phyloP scores from a whole-genome alignment of 1,140 invertebrate genomes.

The Pantala flavescens region DNA sequence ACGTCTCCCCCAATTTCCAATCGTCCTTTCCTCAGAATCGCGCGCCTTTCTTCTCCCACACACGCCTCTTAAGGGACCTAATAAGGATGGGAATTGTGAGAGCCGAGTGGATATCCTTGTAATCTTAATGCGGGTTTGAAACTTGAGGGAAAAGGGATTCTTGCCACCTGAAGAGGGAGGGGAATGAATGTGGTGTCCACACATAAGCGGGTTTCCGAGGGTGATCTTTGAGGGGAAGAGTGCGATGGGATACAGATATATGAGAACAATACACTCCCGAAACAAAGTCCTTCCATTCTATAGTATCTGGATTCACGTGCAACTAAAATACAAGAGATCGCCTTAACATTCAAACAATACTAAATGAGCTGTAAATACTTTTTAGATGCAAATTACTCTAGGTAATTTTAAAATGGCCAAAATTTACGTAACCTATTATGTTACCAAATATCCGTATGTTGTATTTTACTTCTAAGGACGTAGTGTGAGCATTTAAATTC shows the following conservation, averaged over 20 bases:
- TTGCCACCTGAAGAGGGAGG: background rate
- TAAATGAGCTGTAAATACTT: too few relatives aligned
- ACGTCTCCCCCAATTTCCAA: background rate
- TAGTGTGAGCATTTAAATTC: too few relatives aligned
- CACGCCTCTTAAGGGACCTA: background rate
- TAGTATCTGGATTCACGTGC: too few relatives aligned
- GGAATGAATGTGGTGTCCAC: background rate
- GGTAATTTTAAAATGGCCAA: too few relatives aligned
- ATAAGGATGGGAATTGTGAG: conserved; percentile 9
- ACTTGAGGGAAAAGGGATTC: conserved; percentile 1
- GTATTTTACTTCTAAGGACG: too few relatives aligned
- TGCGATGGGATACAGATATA: background rate
- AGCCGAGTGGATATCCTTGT: conserved; percentile 3
- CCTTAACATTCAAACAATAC: too few relatives aligned
- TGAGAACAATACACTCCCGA: too few relatives aligned
- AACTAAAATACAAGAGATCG: too few relatives aligned
- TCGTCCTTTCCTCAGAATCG: background rate
- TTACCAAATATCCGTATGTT: too few relatives aligned
- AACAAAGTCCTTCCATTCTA: too few relatives aligned
- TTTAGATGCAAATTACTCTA: too few relatives aligned
- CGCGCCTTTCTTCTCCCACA: background rate
- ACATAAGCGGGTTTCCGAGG: background rate
- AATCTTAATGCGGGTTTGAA: conserved; percentile 9
- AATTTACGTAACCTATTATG: too few relatives aligned
- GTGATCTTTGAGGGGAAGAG: background rate